Evolutionary conservation across 2,113 vertebrate species (phyloP).

Genomic region (Mobula hypostoma): DNA sequence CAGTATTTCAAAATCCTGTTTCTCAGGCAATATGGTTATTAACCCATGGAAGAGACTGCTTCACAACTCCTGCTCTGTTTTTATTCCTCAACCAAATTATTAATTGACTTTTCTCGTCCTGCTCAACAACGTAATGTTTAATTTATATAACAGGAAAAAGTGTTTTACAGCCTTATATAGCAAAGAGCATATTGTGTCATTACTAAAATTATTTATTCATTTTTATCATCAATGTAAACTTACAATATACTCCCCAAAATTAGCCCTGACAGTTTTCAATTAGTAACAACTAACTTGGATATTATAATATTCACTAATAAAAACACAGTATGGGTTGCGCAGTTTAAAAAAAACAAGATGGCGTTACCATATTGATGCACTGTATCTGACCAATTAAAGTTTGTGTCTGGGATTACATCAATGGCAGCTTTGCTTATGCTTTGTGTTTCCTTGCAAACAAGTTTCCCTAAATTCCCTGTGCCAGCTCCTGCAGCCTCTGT

Average conservation of each 20-base stretch:
- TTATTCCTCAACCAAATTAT: not conserved
- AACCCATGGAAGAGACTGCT: not conserved
- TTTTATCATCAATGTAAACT: not conserved
- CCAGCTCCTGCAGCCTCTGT: not conserved
- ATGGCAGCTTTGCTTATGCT: not conserved
- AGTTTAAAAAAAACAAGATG: too few relatives aligned
- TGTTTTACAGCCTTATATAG: not conserved
- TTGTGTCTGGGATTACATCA: not conserved
- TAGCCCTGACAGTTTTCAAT: not conserved
- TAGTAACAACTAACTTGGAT: not conserved
- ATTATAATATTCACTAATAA: constrained; percentile 1
- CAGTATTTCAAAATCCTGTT: not conserved
- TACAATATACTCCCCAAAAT: not conserved
- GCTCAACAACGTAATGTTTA: not conserved
- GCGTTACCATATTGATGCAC: not conserved
- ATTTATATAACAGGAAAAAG: not conserved
- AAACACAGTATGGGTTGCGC: not conserved
- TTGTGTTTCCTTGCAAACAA: not conserved
- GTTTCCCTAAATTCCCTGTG: not conserved
- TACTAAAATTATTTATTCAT: not conserved
- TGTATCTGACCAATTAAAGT: not conserved
- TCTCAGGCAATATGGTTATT: not conserved
- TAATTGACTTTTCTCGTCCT: not conserved
- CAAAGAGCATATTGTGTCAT: not conserved
- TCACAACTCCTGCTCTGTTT: not conserved